Base-by-base conservation (phyloP, 2,113 vertebrate genomes). In the Marmota flaviventris region DNA sequence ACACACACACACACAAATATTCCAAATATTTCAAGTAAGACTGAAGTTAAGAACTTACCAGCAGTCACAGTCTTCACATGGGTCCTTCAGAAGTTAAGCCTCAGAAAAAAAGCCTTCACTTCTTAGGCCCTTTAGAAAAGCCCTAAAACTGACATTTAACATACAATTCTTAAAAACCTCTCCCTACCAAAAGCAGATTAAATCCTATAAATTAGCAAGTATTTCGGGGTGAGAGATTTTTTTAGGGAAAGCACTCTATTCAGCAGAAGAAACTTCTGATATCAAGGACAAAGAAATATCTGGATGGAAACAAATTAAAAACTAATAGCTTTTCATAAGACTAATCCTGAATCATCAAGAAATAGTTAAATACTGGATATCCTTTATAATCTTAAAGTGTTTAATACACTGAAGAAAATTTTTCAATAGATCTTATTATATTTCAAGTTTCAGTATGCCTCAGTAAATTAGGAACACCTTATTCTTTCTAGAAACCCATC, bases 121-220 rank as follows among this genome's bases (percentile, higher is more conserved):
- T 89, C n/a, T 77, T 37, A 85, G 13, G 63, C 13, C 29, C 37
- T 95, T 93, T 70, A 63, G 14, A 92, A 96, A 86, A 79, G 18
- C 34, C 48, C 65, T 14, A 95, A 1, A 58, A 58, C 24, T 91
- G 37, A 61, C 76, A 81, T 27, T 72, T 72, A 93, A 76, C 20
- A 72, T 51, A 9, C 25, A 93, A 88, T 81, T 95, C 89, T 88
- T 93, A 77, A 94, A 94, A 91, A 89, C 70, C 39, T 65, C 84
- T 87, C 32, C 63, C 42, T 65, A 70, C 48, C 61, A 90, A 89
- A 84, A 91, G 45, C 37, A 96, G 37, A 90, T 34, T 70, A 58
- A 91, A 90, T 53, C 22, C 45, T 83, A 56, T 8, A 83, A 75
- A 61, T 70, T 75, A 45, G 37, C 42, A 91, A 78, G 48, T 48